Evolutionary conservation across 2,888 invertebrate species (phyloP), one percentile per base, ranked within the genome.

Genomic region (Sesia apiformis): DNA sequence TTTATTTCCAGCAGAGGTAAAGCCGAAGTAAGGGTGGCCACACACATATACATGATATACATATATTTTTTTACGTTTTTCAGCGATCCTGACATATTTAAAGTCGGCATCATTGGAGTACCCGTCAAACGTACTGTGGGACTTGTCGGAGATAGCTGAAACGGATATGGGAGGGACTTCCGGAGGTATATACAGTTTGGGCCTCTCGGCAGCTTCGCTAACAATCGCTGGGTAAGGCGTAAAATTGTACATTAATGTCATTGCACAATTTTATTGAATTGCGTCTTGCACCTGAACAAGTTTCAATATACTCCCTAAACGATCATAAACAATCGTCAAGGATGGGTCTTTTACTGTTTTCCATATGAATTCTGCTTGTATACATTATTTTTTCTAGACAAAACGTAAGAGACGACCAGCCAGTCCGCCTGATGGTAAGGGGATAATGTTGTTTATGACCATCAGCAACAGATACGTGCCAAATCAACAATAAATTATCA

Each of bases 171-270:
- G 95, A 0, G 96, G 96, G 0, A 93, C 94, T 0, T 93, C 94
- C 0, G 96, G 96, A 0, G 96, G 94, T 1, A 87, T 96, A 51
- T 96, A 96, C 82, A 93, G 94, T 58, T 84, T 96, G 58, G 91
- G 95, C 57, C 91, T 96, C 57, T 91, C 94, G 3, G 92, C 93
- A 0, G 92, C 92, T 0, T 91, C 92, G 0, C 87, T 88, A 52
- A 77, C 85, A 51, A 79, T 92, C 53, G 70, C 81, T 40, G 67
- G 70, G 79, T 86, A 61, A 65, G 63, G 54, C 8, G 8, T 46
- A 46, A 46, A 8, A 46, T 46, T 6, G 8, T n/a, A 43, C 7
- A 4, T n/a, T n/a, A 52, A 39, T 39, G 4, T n/a, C 5, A 55
- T 40, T n/a, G 38, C 4, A 39, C 7, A 46, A 8, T 46, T 7